Evolutionary conservation across 2,888 invertebrate genomes (phyloP).

Genomic region (Sialis fuliginosa): DNA sequence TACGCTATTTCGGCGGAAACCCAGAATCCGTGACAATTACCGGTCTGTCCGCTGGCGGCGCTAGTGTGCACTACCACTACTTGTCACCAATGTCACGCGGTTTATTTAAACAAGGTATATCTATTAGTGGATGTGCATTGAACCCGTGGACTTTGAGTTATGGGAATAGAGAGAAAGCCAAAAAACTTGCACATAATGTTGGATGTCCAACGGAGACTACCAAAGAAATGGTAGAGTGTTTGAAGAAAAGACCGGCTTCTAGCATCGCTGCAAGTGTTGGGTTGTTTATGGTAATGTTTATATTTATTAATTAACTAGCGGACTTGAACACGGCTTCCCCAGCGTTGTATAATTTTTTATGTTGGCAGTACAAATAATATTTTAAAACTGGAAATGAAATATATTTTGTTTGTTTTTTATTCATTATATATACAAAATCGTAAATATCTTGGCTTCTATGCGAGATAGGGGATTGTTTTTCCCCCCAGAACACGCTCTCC

Average conservation of each 20-base stretch:
- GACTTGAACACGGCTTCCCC: no score
- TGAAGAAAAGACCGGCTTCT: slow-evolving; percentile 28
- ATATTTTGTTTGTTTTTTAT: no score
- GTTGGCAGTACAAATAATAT: no score
- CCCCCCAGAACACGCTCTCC: no score
- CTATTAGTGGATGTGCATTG: slow-evolving; percentile 18
- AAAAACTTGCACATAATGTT: slow-evolving; percentile 13
- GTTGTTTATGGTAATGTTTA: slow-evolving; percentile 31
- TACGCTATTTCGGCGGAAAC: slow-evolving; percentile 47
- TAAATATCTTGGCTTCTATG: no score
- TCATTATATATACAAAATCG: no score
- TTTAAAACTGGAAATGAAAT: no score
- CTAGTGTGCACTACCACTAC: slow-evolving; percentile 50
- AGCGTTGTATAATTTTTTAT: no score
- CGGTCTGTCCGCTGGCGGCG: slow-evolving; percentile 52
- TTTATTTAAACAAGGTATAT: slow-evolving; percentile 20
- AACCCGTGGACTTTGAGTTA: slow-evolving; percentile 15
- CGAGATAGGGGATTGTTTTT: no score
- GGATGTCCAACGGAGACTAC: slow-evolving; percentile 16
- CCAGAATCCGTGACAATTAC: slow-evolving; percentile 41
- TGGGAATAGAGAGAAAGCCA: slow-evolving; percentile 13
- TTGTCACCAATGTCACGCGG: slow-evolving; percentile 40
- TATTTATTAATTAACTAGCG: no score
- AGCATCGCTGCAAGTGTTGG: slow-evolving; percentile 36
- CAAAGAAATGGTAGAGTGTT: slow-evolving; percentile 15